A percentile compares a stretch with the other conserved stretches of the same genome.
Conservation (phyloP, 2,888 invertebrate species). For the Eupithecia inturbata region DNA sequence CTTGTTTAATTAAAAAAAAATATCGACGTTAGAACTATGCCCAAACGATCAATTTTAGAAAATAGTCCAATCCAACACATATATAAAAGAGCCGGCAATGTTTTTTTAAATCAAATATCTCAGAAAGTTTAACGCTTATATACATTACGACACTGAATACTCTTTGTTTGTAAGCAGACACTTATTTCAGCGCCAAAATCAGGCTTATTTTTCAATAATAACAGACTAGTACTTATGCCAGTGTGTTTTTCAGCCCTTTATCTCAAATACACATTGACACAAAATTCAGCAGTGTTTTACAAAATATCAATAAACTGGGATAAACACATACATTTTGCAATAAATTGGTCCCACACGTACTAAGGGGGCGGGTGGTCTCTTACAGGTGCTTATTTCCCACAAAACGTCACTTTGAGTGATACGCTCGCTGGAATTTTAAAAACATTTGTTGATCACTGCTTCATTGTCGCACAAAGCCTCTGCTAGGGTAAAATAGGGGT, state of each 20-base stretch:
- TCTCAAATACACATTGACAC: not conserved
- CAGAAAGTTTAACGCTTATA: too few species aligned
- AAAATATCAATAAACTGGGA: not conserved
- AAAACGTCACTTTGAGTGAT: constrained; percentile 4
- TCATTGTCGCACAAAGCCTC: not conserved
- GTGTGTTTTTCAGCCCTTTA: not conserved
- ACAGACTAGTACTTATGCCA: not conserved
- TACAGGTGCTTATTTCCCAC: constrained; percentile 7
- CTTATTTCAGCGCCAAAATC: too few species aligned
- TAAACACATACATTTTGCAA: not conserved
- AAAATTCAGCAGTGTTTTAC: not conserved
- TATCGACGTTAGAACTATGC: too few species aligned
- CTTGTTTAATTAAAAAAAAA: too few species aligned
- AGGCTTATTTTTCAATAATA: not conserved
- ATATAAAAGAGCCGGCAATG: too few species aligned
- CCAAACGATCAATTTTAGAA: too few species aligned
- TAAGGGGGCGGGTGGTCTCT: not conserved
- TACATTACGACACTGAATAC: not conserved
- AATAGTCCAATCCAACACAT: too few species aligned
- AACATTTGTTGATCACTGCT: not conserved
- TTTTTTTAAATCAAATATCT: too few species aligned
- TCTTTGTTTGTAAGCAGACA: not conserved
- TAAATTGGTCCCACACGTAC: not conserved
- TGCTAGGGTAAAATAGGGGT: not conserved
- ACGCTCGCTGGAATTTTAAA: not conserved